A percentile compares a stretch with the other conserved stretches of the same genome.
Conservation (phyloP, 2,113 vertebrate genomes). For the Brachionichthys hirsutus region DNA sequence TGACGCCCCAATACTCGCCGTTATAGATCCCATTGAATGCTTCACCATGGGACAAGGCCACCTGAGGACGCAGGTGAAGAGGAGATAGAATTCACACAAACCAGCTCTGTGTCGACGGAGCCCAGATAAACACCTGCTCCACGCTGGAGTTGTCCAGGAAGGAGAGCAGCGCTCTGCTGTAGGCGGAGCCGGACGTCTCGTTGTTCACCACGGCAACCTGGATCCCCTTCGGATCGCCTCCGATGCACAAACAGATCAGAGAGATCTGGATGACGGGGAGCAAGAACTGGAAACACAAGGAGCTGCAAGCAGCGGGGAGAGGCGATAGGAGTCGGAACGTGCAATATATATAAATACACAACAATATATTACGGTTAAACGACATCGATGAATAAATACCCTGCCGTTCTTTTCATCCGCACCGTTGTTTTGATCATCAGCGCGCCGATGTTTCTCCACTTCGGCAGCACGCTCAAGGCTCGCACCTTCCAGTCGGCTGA, state of each 20-base stretch:
- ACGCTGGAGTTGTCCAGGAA: slow-evolving; percentile 79
- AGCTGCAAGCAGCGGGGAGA: slow-evolving; percentile 56
- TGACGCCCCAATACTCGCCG: slow-evolving; percentile 78
- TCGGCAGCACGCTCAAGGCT: slow-evolving; percentile 71
- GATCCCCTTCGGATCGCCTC: slow-evolving; percentile 75
- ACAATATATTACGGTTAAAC: too few relatives aligned
- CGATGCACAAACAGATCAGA: slow-evolving; percentile 80
- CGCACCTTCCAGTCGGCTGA: slow-evolving; percentile 77
- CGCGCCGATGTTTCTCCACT: slow-evolving; percentile 78
- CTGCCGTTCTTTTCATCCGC: slow-evolving; percentile 80
- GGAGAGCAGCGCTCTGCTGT: slow-evolving; percentile 70
- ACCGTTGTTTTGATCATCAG: slow-evolving; percentile 78
- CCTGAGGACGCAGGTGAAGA: slow-evolving; percentile 45
- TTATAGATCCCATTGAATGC: slow-evolving; percentile 75
- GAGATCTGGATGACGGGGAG: slow-evolving; percentile 82
- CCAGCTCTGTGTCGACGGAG: too few relatives aligned
- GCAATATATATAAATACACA: too few relatives aligned
- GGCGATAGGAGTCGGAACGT: not conserved
- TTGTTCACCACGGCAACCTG: slow-evolving; percentile 81
- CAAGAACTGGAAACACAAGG: slow-evolving; percentile 82
- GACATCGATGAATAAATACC: slow-evolving; percentile 45
- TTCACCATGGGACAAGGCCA: slow-evolving; percentile 65
- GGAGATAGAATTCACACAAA: too few relatives aligned
- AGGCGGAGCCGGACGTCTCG: slow-evolving; percentile 67
- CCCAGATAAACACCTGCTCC: slow-evolving; percentile 63